Percentiles rank a stretch among this genome's conserved stretches.
phyloP scores from a whole-genome alignment of 2,797 vertebrate genomes.

The Limosa lapponica region DNA sequence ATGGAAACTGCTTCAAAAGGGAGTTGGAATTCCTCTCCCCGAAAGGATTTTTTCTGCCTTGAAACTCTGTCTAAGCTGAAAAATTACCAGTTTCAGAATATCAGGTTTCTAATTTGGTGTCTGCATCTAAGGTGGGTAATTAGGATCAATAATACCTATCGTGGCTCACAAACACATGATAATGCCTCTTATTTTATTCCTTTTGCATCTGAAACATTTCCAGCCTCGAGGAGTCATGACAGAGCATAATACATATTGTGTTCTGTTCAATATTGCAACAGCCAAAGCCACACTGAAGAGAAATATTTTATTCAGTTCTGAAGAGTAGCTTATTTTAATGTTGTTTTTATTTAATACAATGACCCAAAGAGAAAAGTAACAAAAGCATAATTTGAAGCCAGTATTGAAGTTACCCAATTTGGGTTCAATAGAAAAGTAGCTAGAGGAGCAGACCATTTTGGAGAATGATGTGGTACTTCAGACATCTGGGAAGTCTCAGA shows the following conservation, averaged over 20 bases:
- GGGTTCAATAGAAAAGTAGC: not conserved
- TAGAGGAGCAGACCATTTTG: not conserved
- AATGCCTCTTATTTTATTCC: not conserved
- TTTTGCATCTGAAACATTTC: not conserved
- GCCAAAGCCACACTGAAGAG: not conserved
- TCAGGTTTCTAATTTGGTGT: not conserved
- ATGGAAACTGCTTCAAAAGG: not conserved
- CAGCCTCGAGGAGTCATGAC: not conserved
- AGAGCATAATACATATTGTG: not conserved
- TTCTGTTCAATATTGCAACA: not conserved
- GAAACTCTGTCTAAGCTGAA: not conserved
- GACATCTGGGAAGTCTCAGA: not conserved
- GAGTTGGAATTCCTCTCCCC: not conserved
- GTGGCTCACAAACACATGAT: not conserved
- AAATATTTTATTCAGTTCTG: not conserved
- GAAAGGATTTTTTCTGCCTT: not conserved
- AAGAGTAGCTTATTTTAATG: not conserved
- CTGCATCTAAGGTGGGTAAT: not conserved
- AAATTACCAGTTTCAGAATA: not conserved
- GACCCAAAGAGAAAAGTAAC: not conserved
- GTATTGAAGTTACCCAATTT: not conserved
- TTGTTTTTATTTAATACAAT: not conserved
- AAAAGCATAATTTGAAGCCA: not conserved
- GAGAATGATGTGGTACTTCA: not conserved
- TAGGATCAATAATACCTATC: not conserved